Conservation (phyloP, 2,888 invertebrate species). For the Sepioteuthis lessoniana region DNA sequence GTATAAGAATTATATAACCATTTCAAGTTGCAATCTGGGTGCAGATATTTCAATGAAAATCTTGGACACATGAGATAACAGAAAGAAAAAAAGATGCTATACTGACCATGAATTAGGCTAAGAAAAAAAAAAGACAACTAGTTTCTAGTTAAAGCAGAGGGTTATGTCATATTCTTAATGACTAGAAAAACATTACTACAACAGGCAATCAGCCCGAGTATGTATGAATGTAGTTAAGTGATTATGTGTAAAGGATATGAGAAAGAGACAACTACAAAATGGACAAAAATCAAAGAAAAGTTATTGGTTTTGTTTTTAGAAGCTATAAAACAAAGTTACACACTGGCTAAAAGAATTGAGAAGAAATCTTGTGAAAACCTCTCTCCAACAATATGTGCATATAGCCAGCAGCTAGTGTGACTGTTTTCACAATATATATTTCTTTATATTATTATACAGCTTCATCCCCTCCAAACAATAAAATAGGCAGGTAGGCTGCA, state of each 20-base stretch:
- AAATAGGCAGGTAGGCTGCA: background rate
- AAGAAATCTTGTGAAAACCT: background rate
- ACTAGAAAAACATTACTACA: background rate
- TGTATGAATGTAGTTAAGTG: background rate
- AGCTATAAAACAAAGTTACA: background rate
- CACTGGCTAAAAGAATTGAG: background rate
- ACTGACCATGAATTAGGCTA: constrained; percentile 10
- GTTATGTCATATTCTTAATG: background rate
- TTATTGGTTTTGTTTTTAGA: background rate
- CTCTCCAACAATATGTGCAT: background rate
- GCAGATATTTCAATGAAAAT: background rate
- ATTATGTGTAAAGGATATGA: background rate
- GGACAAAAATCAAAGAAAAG: background rate
- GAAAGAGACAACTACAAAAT: background rate
- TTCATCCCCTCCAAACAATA: background rate
- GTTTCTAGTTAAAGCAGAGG: background rate
- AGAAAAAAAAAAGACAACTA: background rate
- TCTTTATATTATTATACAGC: background rate
- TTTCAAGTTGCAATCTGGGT: background rate
- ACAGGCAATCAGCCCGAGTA: background rate
- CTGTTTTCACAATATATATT: background rate
- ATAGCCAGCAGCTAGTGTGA: background rate
- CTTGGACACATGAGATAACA: background rate
- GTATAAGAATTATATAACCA: background rate
- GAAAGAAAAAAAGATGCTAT: background rate